Percentiles rank a stretch among this genome's conserved stretches.
Conservation (phyloP, 2,797 vertebrate species). For the Lepidocolaptes lacrymiger region DNA sequence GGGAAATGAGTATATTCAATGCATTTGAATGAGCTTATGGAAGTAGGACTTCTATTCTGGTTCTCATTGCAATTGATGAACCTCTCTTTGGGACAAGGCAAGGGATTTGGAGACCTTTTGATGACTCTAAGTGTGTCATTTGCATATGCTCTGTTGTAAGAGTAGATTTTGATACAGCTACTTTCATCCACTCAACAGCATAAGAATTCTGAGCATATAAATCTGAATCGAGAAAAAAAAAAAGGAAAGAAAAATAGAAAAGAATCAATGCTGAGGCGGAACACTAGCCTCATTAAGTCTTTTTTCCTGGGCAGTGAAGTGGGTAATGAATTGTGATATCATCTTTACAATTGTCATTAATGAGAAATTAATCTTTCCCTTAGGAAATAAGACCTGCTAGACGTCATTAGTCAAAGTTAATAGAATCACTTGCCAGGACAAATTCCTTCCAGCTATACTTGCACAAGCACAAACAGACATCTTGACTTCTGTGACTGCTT, state of each 20-base stretch:
- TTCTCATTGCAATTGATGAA: neutral
- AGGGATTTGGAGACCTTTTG: neutral
- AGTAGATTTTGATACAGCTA: neutral
- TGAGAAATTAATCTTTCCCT: slow-evolving; percentile 36
- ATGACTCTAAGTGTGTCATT: neutral
- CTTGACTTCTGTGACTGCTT: slow-evolving; percentile 1
- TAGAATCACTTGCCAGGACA: neutral
- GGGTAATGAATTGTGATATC: slow-evolving; percentile 23
- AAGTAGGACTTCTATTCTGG: neutral
- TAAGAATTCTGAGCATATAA: neutral
- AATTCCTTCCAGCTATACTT: slow-evolving; percentile 13
- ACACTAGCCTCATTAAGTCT: neutral
- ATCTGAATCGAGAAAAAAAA: neutral
- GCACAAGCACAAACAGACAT: neutral
- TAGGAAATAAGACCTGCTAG: slow-evolving; percentile 33
- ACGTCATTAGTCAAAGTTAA: slow-evolving; percentile 19
- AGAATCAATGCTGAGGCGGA: neutral
- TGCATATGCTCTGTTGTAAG: neutral
- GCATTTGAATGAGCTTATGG: neutral
- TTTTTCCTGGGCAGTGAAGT: neutral
- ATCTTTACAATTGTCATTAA: slow-evolving; percentile 32
- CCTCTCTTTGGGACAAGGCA: neutral
- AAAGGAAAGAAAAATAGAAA: neutral
- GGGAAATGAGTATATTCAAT: neutral
- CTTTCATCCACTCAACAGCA: neutral